These are phyloP conservation scores for Balearica regulorum DNA, from an alignment of 2,797 vertebrate genomes.

Conservation along the genomic window DNA sequence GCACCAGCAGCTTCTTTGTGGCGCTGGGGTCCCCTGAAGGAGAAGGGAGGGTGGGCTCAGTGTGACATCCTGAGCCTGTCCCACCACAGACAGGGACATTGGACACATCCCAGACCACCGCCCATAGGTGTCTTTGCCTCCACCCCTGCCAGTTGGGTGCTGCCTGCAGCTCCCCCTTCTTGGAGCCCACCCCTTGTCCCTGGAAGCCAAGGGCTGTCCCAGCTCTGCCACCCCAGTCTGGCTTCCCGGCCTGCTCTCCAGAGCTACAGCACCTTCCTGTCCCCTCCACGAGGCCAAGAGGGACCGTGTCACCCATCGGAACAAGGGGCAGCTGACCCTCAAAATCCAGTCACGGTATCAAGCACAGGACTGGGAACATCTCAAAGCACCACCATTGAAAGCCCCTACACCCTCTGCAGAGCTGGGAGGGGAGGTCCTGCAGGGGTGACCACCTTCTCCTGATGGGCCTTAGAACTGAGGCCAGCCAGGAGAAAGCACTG, in stretches of 20 bases:
- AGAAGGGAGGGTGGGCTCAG: background rate
- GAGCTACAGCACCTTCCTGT: background rate
- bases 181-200: background rate
- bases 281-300: fast-evolving
- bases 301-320: fast-evolving
- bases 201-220: background rate
- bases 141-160: background rate
- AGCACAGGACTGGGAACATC: background rate
- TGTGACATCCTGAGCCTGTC: too few species aligned
- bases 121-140: background rate
- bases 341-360: background rate
- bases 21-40: slow-evolving; percentile 68
- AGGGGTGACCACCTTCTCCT: background rate
- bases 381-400: background rate
- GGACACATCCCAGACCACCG: background rate
- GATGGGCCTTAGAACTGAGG: background rate
- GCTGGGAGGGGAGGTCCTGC: background rate
- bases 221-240: background rate
- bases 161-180: background rate
- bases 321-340: background rate
- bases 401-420: too few species aligned
- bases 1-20: slow-evolving; percentile 29
- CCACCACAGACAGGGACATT: background rate
- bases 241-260: background rate
- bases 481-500: background rate